Percentiles rank a stretch among this genome's conserved stretches.
Conservation (phyloP, 2,888 invertebrate species). For the Andrena trimmerana region DNA sequence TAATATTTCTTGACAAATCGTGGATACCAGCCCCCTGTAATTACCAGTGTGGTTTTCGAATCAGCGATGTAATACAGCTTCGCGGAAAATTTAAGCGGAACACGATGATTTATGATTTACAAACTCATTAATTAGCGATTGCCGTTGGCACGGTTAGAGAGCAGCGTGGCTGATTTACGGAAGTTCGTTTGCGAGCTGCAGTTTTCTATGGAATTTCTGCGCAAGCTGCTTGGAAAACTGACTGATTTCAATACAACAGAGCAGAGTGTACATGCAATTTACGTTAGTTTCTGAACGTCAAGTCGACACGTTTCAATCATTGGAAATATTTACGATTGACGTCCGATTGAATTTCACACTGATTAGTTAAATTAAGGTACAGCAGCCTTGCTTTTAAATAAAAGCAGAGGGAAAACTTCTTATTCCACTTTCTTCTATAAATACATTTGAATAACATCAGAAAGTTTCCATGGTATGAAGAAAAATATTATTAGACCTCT, state of each 20-base stretch:
- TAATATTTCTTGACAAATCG: background rate
- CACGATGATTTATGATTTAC: conserved; percentile 57
- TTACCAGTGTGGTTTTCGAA: conserved; percentile 28
- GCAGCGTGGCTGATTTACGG: conserved; percentile 21
- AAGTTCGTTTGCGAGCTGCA: conserved; percentile 23
- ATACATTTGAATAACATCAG: no score
- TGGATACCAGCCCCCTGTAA: conserved; percentile 15
- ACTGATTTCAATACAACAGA: background rate
- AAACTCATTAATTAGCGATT: conserved; percentile 55
- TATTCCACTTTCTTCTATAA: no score
- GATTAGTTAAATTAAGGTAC: no score
- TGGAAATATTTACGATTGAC: background rate
- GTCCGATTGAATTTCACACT: no score
- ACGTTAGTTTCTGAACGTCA: background rate
- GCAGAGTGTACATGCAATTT: background rate
- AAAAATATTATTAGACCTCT: no score
- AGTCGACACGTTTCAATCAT: background rate
- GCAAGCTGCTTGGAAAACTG: background rate
- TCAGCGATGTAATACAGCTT: conserved; percentile 4
- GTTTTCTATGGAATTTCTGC: conserved; percentile 23
- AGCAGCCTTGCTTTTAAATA: no score
- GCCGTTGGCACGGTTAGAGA: conserved; percentile 23
- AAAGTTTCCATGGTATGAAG: no score
- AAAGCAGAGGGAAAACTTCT: no score
- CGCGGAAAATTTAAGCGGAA: conserved; percentile 29